These are phyloP conservation scores for Coracopsis vasa DNA, from an alignment of 2,113 vertebrate species.

Conservation along the genomic window DNA sequence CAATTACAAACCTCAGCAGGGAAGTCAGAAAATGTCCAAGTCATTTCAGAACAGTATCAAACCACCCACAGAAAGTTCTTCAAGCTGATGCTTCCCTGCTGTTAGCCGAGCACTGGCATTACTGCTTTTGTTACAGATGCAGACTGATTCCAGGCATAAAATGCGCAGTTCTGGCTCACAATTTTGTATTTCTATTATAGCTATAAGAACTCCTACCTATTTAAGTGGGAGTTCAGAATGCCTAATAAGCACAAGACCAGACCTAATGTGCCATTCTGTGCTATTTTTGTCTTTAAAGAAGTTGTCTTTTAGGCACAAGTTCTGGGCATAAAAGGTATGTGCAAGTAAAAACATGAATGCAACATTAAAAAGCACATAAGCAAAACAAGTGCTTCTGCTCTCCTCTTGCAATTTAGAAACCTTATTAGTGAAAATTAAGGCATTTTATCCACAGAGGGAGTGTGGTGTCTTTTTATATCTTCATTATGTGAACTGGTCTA, in stretches of 20 bases:
- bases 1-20: background rate
- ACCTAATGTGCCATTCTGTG: background rate
- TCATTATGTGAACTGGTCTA: background rate
- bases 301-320: background rate
- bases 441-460: background rate
- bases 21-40: background rate
- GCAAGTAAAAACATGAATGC: rapidly evolving
- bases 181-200: background rate
- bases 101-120: background rate
- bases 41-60: conserved; percentile 14
- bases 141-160: background rate
- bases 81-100: background rate
- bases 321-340: background rate
- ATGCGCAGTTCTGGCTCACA: background rate
- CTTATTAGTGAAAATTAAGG: background rate
- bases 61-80: background rate
- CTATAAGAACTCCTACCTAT: background rate
- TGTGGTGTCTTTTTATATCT: background rate
- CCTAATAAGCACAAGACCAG: background rate
- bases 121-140: background rate
- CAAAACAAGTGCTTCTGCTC: background rate
- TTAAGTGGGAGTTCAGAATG: conserved; percentile 21
- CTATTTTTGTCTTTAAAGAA: background rate
- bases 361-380: background rate
- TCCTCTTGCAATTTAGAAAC: background rate